These are phyloP conservation scores for Campaea margaritaria DNA, from an alignment of 2,888 invertebrate genomes.

Conservation along the genomic window DNA sequence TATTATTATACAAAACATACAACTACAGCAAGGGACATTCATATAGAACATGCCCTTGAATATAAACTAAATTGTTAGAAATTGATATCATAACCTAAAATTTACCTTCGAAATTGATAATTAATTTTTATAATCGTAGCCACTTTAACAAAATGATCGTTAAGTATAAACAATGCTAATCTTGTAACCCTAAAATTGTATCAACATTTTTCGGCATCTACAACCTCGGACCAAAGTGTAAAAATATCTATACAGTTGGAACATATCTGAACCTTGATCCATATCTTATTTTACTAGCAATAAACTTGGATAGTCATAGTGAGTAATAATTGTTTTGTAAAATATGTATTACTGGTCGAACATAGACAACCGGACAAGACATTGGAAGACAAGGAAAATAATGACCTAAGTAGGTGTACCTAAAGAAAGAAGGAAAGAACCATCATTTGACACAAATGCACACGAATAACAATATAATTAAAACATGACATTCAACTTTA, in stretches of 20 bases:
- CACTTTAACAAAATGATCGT: neutral
- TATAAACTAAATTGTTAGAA: conserved; percentile 2
- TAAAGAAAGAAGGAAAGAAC: no score
- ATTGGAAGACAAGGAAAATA: neutral
- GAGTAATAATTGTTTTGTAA: conserved; percentile 46
- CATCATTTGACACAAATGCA: no score
- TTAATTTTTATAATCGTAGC: conserved; percentile 10
- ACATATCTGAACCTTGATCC: conserved; percentile 76
- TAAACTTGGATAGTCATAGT: conserved; percentile 58
- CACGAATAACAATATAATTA: neutral
- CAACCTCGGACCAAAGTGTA: conserved; percentile 72
- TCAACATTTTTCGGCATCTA: conserved; percentile 25
- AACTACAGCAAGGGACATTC: neutral
- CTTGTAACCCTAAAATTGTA: conserved; percentile 2
- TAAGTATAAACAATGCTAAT: neutral
- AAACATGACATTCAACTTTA: no score
- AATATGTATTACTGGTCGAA: conserved; percentile 13
- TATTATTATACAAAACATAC: conserved; percentile 5
- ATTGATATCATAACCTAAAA: neutral
- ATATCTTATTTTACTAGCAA: conserved; percentile 78
- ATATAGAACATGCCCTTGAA: neutral
- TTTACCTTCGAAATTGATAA: no score
- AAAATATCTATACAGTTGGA: conserved; percentile 66
- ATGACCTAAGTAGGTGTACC: no score
- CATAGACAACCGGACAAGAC: conserved; percentile 2